Base-by-base conservation (phyloP, 1,140 invertebrate genomes). In the Brachionus koreanus region DNA sequence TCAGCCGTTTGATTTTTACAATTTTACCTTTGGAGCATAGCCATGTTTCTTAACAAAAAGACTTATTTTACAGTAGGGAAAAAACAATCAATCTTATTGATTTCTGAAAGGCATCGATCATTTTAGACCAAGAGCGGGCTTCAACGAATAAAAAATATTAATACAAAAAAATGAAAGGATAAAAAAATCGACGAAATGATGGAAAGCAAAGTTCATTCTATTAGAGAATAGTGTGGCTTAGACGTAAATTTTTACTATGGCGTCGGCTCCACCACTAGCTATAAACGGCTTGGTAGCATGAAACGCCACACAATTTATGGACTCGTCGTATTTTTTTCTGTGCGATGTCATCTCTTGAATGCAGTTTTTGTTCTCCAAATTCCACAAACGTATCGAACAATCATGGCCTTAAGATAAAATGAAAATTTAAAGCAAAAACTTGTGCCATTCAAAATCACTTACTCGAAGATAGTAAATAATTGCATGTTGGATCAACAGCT, bases 261-360 rank as follows among this genome's bases (percentile, higher is more conserved):
- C 95, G 91, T 99, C 97, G 83, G 97, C 97, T 84, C 97, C 97
- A 83, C 95, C 96, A 90, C 95, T 97, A 83, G 97, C 98, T 87
- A 99, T 98, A 89, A 95, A 98, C 83, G 96, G 95, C 90, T 95
- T 94, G 84, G 95, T 93, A 85, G 97, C 96, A 91, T 99, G 97
- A 91, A 99, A 99, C 86, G 97, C 96, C 83, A 99, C 97, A 89
- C 98, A 95, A 87, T 98, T 92, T 89, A 99, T 98, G 86, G 95
- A 95, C 90, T 98, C 97, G 89, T 99, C 97, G 90, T 98, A 98
- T 90, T 99, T 99, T 89, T 98, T 99, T 84, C 97, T 92, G 90
- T 99, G 98, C 84, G 96, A 96, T 52, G 97, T 98, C 86, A 99
- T 99, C 90, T 99, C 97, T 90, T 99, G 96, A 84, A 98, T 94